Evolutionary conservation across 2,888 invertebrate genomes (phyloP).

Genomic region (Leptopterna dolabrata): DNA sequence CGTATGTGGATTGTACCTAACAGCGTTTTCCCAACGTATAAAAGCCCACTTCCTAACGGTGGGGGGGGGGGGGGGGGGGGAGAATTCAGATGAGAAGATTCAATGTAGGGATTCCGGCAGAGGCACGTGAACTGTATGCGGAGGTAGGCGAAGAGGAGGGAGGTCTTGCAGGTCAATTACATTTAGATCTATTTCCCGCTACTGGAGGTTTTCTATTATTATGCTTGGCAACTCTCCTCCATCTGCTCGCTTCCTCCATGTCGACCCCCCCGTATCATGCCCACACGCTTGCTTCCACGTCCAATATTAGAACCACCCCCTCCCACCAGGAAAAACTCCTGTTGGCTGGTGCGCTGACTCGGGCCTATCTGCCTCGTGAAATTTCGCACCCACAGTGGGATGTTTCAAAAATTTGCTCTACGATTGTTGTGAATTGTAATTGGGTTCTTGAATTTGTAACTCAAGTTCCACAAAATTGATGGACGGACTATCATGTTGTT

Average conservation of each 20-base stretch:
- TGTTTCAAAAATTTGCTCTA: no score
- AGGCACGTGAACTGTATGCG: neutral
- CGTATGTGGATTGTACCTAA: no score
- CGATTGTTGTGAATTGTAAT: no score
- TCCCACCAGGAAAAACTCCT: constrained; percentile 1
- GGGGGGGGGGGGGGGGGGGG: no score
- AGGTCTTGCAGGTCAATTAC: constrained; percentile 17
- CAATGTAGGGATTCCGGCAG: no score
- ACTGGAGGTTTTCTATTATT: constrained; percentile 29
- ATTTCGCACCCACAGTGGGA: neutral
- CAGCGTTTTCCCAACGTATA: no score
- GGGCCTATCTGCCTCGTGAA: neutral
- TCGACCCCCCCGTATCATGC: neutral
- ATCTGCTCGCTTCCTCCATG: constrained; percentile 21
- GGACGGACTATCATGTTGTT: no score
- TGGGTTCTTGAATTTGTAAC: no score
- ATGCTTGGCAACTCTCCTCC: constrained; percentile 11
- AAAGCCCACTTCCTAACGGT: no score
- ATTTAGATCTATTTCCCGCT: constrained; percentile 22
- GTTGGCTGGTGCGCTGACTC: neutral
- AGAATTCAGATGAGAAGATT: no score
- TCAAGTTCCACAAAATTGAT: no score
- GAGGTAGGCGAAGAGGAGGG: constrained; percentile 1
- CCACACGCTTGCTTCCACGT: neutral
- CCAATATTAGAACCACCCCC: constrained; percentile 7